These are phyloP conservation scores for Atethmia centrago DNA, from an alignment of 2,888 invertebrate species.

Conservation along the genomic window DNA sequence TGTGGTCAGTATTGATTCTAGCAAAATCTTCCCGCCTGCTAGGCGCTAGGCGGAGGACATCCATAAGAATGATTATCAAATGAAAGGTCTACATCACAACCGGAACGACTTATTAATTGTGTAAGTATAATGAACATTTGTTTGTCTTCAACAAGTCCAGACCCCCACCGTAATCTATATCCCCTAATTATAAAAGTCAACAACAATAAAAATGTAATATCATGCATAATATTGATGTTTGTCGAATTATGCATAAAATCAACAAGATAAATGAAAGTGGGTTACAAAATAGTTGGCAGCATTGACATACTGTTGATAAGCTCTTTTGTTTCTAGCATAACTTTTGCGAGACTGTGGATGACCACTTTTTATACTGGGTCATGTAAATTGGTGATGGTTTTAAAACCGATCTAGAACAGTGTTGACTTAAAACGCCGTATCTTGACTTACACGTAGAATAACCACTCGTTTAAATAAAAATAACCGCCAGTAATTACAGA, in stretches of 20 bases:
- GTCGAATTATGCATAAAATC: conserved; percentile 20
- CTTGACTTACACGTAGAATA: neutral
- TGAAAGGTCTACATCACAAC: neutral
- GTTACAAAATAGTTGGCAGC: conserved; percentile 61
- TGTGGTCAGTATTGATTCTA: too few relatives aligned
- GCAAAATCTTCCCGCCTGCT: too few relatives aligned
- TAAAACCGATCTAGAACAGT: neutral
- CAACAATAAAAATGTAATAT: neutral
- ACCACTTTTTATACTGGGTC: conserved; percentile 4
- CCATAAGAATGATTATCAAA: neutral
- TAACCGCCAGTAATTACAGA: too few relatives aligned
- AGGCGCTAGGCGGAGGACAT: neutral
- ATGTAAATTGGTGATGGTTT: neutral
- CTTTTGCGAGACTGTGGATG: neutral
- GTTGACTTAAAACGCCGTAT: neutral
- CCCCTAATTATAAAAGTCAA: neutral
- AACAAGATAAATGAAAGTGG: conserved; percentile 53
- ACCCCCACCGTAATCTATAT: neutral
- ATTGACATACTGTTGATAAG: conserved; percentile 58
- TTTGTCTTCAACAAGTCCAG: neutral
- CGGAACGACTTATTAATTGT: neutral
- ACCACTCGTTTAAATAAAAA: too few relatives aligned
- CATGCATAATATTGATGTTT: conserved; percentile 30
- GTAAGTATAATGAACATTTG: neutral
- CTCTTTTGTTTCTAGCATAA: conserved; percentile 37